Conservation (phyloP, 1,140 invertebrate species). For the Sycophila sp. region DNA sequence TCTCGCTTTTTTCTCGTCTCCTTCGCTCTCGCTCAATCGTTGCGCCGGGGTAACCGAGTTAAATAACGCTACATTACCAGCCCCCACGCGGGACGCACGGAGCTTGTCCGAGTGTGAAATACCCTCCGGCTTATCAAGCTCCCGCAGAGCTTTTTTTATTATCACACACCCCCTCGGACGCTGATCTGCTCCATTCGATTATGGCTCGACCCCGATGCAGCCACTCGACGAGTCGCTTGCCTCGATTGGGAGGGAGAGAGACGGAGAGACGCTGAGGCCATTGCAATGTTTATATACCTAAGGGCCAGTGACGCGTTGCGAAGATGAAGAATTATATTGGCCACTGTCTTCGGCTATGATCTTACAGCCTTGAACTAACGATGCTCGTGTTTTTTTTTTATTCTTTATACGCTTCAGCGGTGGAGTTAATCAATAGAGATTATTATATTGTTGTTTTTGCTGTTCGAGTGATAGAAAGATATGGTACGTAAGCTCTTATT, state of each 20-base stretch:
- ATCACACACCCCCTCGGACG: constrained; percentile 31
- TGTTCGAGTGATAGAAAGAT: too few relatives aligned
- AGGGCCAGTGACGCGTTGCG: neutral
- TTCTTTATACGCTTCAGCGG: neutral
- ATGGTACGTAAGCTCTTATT: too few relatives aligned
- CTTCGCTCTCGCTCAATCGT: too few relatives aligned
- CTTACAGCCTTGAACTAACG: neutral
- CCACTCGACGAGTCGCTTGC: too few relatives aligned
- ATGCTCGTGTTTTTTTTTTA: neutral
- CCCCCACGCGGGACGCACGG: constrained; percentile 45
- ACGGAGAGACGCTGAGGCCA: too few relatives aligned
- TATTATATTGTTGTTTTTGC: too few relatives aligned
- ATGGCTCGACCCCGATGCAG: too few relatives aligned
- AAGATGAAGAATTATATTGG: constrained; percentile 13
- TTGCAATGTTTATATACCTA: neutral
- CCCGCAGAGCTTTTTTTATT: constrained; percentile 56
- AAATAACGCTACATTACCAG: constrained; percentile 66
- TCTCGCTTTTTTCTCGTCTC: constrained; percentile 1
- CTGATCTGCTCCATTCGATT: neutral
- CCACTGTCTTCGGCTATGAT: neutral
- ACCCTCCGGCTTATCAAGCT: constrained; percentile 63
- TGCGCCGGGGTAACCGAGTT: constrained; percentile 58
- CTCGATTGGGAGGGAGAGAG: constrained; percentile 1
- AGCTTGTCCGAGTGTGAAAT: constrained; percentile 66
- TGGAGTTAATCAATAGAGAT: too few relatives aligned